These are phyloP conservation scores for Drosophila ficusphila DNA, from an alignment of 1,140 invertebrate genomes.

Conservation along the genomic window DNA sequence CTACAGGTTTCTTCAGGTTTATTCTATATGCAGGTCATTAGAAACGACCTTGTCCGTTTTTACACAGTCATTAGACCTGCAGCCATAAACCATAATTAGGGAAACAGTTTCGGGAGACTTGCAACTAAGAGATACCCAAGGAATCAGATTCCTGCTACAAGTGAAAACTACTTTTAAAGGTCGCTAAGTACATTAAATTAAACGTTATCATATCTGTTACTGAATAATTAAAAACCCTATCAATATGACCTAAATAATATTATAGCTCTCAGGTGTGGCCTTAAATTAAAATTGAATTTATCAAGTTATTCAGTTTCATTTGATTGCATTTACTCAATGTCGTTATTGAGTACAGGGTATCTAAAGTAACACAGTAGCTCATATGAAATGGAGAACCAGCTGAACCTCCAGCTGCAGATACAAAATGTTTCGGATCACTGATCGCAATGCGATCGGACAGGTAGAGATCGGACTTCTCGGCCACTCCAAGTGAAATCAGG, in stretches of 20 bases:
- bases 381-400: constrained; percentile 6
- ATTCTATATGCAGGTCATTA: constrained; percentile 63
- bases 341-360: constrained; percentile 4
- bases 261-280: too few species aligned
- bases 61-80: constrained; percentile 59
- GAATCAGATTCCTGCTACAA: neutral
- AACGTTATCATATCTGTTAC: neutral
- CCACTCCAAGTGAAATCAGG: constrained; percentile 64
- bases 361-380: constrained; percentile 14
- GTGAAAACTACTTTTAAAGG: neutral
- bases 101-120: neutral
- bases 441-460: constrained; percentile 32
- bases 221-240: neutral
- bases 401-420: neutral
- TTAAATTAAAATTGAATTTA: neutral
- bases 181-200: too few species aligned
- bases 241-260: neutral
- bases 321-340: neutral
- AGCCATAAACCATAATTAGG: constrained; percentile 63
- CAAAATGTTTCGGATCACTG: constrained; percentile 32
- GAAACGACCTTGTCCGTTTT: constrained; percentile 58
- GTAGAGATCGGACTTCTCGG: constrained; percentile 9
- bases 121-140: neutral
- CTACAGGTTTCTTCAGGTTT: constrained; percentile 15
- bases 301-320: neutral